Evolutionary conservation across 2,888 invertebrate species (phyloP), one percentile per base, ranked within the genome.

Genomic region (Deilephila porcellus): DNA sequence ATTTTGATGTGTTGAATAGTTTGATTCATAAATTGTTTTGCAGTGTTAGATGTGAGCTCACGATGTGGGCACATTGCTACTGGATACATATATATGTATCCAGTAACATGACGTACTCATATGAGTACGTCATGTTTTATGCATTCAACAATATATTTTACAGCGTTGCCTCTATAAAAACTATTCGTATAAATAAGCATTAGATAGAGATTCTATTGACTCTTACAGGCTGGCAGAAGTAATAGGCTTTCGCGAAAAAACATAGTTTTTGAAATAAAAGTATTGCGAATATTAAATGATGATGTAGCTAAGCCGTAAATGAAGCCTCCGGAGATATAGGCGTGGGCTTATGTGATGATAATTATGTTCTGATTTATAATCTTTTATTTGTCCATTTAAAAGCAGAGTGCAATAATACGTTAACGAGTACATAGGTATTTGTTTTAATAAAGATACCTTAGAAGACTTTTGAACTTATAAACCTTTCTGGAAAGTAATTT

Each of bases 101-200:
- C n/a, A n/a, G n/a, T n/a, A n/a, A n/a, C n/a, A n/a, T n/a, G n/a
- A n/a, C n/a, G n/a, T n/a, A n/a, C n/a, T n/a, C n/a, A n/a, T n/a
- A 34, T 56, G 59, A 71, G 14, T 56, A 34, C 56, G 34, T 32
- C 56, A 59, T 71, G 70, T 71, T 56, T 71, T 56, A 71, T 71
- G 59, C 70, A 71, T 56, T 19, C 29, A 20, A 11, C 70, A 71
- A 70, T 70, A 70, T 71, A 32, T 71, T 56, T 71, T 59, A 32
- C 34, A 56, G n/a, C n/a, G 14, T 67, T 32, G 1, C 32, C 29
- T 29, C 32, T 32, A 70, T 56, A 70, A 59, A 70, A 53, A 34
- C 56, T 20, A n/a, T 32, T 63, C n/a, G 34, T 67, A 52, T 67
- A 52, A 25, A 52, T 67, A 52, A 25, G 25, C 25, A 52, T 14